Conservation (phyloP, 2,797 vertebrate species). For the Acanthornis magna region DNA sequence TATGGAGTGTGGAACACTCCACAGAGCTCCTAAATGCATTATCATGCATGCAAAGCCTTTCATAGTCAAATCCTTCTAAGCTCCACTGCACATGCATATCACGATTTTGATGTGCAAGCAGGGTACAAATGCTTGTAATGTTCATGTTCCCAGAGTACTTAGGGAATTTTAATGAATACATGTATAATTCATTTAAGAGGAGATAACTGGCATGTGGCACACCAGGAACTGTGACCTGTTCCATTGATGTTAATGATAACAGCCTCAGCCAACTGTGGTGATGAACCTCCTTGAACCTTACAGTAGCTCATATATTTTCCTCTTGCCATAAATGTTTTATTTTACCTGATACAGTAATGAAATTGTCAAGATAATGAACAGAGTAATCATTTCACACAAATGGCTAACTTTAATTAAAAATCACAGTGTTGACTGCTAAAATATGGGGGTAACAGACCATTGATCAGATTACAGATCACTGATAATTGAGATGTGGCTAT, state of each 20-base stretch:
- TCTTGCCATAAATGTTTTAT: slow-evolving; percentile 68
- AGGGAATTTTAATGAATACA: slow-evolving; percentile 39
- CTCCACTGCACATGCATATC: not conserved
- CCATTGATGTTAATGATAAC: slow-evolving; percentile 56
- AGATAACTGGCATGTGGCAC: slow-evolving; percentile 18
- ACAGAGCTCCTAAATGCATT: not conserved
- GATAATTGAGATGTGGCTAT: slow-evolving; percentile 38
- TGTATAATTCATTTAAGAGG: slow-evolving; percentile 41
- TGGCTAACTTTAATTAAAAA: slow-evolving; percentile 73
- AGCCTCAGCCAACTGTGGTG: slow-evolving; percentile 4
- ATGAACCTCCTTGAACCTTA: slow-evolving; percentile 62
- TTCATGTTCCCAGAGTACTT: not conserved
- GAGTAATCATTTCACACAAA: slow-evolving; percentile 70
- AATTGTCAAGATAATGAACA: slow-evolving; percentile 77
- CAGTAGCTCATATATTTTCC: slow-evolving; percentile 58
- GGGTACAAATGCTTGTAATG: not conserved
- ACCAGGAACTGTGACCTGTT: slow-evolving; percentile 35
- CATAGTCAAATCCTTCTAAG: not conserved
- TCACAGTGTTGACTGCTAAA: slow-evolving; percentile 58
- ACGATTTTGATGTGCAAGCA: not conserved
- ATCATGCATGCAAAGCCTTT: not conserved
- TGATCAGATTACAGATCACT: slow-evolving; percentile 39
- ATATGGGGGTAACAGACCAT: slow-evolving; percentile 55
- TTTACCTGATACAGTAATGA: slow-evolving; percentile 72
- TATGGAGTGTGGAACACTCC: not conserved